These are phyloP conservation scores for Drosophila falleni DNA, from an alignment of 2,888 invertebrate genomes.

Conservation along the genomic window DNA sequence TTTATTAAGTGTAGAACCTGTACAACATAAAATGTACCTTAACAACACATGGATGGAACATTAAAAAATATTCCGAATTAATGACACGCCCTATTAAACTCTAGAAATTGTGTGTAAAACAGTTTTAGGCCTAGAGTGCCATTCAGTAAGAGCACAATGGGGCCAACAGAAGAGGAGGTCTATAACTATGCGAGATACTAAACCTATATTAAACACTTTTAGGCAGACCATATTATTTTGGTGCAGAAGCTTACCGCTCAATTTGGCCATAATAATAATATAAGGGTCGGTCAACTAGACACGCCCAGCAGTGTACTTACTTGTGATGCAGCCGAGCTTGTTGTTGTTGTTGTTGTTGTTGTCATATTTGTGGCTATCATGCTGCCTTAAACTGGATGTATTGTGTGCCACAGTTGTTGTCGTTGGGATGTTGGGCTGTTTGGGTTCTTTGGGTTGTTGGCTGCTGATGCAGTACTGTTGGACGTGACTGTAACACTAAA, in stretches of 20 bases:
- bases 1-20: too few species aligned
- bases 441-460: conserved; percentile 5
- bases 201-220: conserved; percentile 30
- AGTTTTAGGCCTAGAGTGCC: not conserved
- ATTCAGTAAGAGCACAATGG: not conserved
- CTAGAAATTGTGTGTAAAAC: conserved; percentile 3
- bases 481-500: conserved; percentile 74
- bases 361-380: conserved; percentile 66
- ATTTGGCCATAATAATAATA: conserved; percentile 75
- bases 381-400: conserved; percentile 19
- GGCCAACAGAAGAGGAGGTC: not conserved
- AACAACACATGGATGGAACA: too few species aligned
- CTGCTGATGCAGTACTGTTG: conserved; percentile 53
- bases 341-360: conserved; percentile 10
- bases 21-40: too few species aligned
- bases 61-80: too few species aligned
- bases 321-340: too few species aligned
- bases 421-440: not conserved
- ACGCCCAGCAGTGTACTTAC: conserved; percentile 38
- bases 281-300: conserved; percentile 48
- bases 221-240: conserved; percentile 47
- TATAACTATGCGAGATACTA: conserved; percentile 7
- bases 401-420: conserved; percentile 12
- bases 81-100: not conserved
- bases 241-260: conserved; percentile 60